Evolutionary conservation across 2,888 invertebrate species (phyloP).

Genomic region (Synanthedon vespiformis): DNA sequence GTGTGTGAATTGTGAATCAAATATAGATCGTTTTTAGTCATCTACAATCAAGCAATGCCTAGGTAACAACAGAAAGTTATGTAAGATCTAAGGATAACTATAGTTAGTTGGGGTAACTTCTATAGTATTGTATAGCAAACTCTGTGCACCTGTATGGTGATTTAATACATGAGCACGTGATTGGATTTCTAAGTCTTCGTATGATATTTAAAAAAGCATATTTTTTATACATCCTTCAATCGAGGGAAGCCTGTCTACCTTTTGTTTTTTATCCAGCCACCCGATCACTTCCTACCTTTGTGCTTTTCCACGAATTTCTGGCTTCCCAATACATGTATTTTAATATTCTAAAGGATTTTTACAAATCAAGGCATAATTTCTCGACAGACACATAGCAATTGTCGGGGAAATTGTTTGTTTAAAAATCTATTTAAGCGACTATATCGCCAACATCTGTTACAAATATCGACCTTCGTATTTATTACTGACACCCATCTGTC

Average conservation of each 20-base stretch:
- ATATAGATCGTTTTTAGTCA: too few relatives aligned
- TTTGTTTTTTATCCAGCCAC: constrained; percentile 52
- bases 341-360: too few relatives aligned
- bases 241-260: constrained; percentile 35
- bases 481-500: constrained; percentile 18
- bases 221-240: constrained; percentile 35
- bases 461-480: constrained; percentile 4
- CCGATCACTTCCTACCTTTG: constrained; percentile 63
- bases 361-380: too few relatives aligned
- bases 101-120: too few relatives aligned
- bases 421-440: constrained; percentile 1
- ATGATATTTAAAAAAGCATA: constrained; percentile 2
- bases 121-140: too few relatives aligned
- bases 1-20: too few relatives aligned
- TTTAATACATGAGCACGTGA: not conserved
- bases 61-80: too few relatives aligned
- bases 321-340: constrained; percentile 30
- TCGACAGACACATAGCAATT: not conserved
- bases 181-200: constrained; percentile 19
- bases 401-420: not conserved
- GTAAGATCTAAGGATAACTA: too few relatives aligned
- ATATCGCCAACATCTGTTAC: constrained; percentile 4
- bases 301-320: constrained; percentile 48
- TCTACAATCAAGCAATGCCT: too few relatives aligned
- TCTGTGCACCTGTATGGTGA: too few relatives aligned